Evolutionary conservation across 2,113 vertebrate species (phyloP).

Genomic region (Gadus chalcogrammus): DNA sequence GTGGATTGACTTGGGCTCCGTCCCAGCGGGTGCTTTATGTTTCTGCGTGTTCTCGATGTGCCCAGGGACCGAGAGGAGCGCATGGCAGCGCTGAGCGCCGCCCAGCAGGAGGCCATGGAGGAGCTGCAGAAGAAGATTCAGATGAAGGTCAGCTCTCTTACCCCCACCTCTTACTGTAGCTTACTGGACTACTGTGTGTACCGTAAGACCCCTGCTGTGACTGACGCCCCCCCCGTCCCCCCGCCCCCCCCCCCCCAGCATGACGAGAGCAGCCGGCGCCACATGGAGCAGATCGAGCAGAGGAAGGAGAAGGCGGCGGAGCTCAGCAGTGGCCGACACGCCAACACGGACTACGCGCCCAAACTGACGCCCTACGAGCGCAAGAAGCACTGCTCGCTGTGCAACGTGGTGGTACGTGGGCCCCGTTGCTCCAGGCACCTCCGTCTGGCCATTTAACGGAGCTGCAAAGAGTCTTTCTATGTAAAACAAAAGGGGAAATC

Average conservation of each 20-base stretch:
- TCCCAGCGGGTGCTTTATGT: constrained; percentile 3
- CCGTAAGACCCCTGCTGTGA: neutral
- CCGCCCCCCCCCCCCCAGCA: constrained; percentile 70
- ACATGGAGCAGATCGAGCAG: constrained; percentile 99
- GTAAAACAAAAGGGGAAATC: no score
- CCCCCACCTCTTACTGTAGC: neutral
- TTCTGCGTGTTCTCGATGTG: neutral
- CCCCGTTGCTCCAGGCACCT: neutral
- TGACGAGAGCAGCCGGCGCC: constrained; percentile 93
- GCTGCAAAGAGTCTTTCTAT: no score
- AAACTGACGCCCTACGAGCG: constrained; percentile 95
- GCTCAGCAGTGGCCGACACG: constrained; percentile 94
- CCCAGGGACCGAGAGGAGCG: constrained; percentile 91
- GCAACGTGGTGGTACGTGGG: constrained; percentile 81
- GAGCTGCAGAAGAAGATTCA: constrained; percentile 99
- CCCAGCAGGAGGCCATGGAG: constrained; percentile 97
- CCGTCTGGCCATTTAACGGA: no score
- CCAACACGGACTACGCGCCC: constrained; percentile 94
- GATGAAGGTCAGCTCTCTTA: constrained; percentile 78
- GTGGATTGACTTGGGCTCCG: neutral
- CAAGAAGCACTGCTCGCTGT: constrained; percentile 94
- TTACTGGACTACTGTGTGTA: neutral
- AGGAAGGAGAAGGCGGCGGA: constrained; percentile 98
- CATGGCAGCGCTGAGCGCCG: constrained; percentile 92
- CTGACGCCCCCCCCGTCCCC: neutral